Percentiles rank a stretch among this genome's conserved stretches.
These are phyloP conservation scores for Gnathonemus echidnorhynchus DNA, from an alignment of 2,113 vertebrate species.

Conservation along the genomic window DNA sequence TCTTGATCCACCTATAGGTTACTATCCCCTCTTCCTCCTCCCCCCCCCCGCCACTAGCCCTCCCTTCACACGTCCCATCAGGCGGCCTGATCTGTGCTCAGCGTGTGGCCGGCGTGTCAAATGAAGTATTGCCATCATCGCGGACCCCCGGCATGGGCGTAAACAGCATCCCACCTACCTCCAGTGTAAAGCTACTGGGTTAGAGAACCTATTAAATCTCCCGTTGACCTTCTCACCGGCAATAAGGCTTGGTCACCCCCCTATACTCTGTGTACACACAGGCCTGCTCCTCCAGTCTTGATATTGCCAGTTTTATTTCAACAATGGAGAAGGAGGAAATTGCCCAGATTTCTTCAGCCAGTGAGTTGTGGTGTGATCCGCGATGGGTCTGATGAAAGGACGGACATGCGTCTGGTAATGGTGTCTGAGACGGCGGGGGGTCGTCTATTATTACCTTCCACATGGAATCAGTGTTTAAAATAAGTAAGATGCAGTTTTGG, in stretches of 20 bases:
- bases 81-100: neutral
- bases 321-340: neutral
- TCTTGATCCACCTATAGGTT: neutral
- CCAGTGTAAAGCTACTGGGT: neutral
- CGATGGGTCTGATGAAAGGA: neutral
- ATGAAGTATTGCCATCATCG: neutral
- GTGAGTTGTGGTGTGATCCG: neutral
- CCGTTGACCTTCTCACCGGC: neutral
- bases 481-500: neutral
- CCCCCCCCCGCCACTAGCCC: neutral
- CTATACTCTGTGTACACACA: neutral
- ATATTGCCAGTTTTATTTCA: neutral
- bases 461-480: neutral
- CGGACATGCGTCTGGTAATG: neutral
- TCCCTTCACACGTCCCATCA: neutral
- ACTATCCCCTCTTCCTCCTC: neutral
- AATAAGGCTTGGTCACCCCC: neutral
- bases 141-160: neutral
- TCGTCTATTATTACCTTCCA: neutral
- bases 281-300: neutral
- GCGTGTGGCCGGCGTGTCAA: neutral
- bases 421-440: neutral
- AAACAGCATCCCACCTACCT: neutral
- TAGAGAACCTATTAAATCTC: conserved; percentile 1
- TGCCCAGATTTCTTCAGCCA: neutral